A percentile compares a stretch with the other conserved stretches of the same genome.
Evolutionary conservation across 2,113 vertebrate species (phyloP).

Genomic region (Lota lota): DNA sequence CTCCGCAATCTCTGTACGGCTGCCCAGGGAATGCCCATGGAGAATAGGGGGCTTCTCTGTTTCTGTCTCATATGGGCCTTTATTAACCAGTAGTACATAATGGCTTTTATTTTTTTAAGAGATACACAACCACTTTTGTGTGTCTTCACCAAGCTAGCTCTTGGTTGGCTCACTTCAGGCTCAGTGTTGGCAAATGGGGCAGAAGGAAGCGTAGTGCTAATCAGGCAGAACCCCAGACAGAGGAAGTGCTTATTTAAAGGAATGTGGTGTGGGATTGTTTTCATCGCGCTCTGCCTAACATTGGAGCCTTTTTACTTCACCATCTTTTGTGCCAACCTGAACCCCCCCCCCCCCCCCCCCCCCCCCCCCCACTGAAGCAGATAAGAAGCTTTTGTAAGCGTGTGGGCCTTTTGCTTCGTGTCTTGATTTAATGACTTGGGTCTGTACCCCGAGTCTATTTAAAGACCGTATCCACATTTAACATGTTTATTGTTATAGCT

Average conservation of each 20-base stretch:
- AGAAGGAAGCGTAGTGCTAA: conserved; percentile 38
- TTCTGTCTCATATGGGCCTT: background rate
- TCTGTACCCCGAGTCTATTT: background rate
- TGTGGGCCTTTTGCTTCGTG: conserved; percentile 1
- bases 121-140: conserved; percentile 3
- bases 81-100: conserved; percentile 4
- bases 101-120: conserved; percentile 12
- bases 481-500: background rate
- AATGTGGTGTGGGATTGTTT: conserved; percentile 32
- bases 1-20: background rate
- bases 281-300: conserved; percentile 17
- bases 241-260: conserved; percentile 37
- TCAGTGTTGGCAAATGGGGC: conserved; percentile 26
- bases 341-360: no score
- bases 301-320: conserved; percentile 35
- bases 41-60: background rate
- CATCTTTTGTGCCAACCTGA: conserved; percentile 9
- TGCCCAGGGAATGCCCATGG: background rate
- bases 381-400: conserved; percentile 11
- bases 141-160: conserved; percentile 12
- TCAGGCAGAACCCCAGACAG: conserved; percentile 25
- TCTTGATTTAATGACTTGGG: background rate
- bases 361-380: background rate
- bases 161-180: conserved; percentile 22
- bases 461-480: background rate